Base-by-base conservation (phyloP, 2,113 vertebrate species). In the Chloebia gouldiae region DNA sequence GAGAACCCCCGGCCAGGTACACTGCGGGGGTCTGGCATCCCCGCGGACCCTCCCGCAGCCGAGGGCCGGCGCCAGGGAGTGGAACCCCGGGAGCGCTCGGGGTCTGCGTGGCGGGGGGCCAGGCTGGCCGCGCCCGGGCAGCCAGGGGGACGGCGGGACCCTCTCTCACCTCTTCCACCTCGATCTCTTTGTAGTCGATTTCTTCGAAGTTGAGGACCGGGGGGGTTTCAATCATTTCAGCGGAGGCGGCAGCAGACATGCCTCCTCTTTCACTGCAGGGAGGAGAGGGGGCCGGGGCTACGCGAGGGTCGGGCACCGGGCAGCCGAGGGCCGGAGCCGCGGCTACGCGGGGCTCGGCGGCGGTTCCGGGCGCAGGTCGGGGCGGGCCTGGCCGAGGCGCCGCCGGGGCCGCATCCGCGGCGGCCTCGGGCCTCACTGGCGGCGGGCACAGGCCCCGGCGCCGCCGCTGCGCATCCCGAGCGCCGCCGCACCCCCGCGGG, bases 141-240 rank as follows among this genome's bases (percentile, higher is more conserved):
- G 35, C 27, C 6, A 40, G n/a, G 27, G 31, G 35, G 5, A 28
- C 57, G 13, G 71, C 80, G 7, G 21, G 15, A 51, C 50, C 45
- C 78, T 64, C 70, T 69, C 98, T 97, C 95, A 99, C 99, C 99
- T 99, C 99, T 97, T 99, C 99, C 83, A 99, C 99, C 59, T 99
- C 98, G 93, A 99, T 99, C 93, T 99, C 99, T 92, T 98, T 98
- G 98, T 99, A 99, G 90, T 99, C 99, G 65, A 99, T 99, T 95
- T 99, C 99, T 97, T 99, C 99, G 95, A 99, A 99, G 81, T 99
- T 99, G 97, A 99, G 99, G 89, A 99, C 99, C 81, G 99, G 98
- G 63, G 99, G 97, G 73, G 98, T 99, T 98, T 99, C 99, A 91
- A 99, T 98, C 99, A 99, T 99, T 63, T 99, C 99, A 97, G 97